phyloP scores from a whole-genome alignment of 23 tunicate genomes.

The Trididemnum miniatum region DNA sequence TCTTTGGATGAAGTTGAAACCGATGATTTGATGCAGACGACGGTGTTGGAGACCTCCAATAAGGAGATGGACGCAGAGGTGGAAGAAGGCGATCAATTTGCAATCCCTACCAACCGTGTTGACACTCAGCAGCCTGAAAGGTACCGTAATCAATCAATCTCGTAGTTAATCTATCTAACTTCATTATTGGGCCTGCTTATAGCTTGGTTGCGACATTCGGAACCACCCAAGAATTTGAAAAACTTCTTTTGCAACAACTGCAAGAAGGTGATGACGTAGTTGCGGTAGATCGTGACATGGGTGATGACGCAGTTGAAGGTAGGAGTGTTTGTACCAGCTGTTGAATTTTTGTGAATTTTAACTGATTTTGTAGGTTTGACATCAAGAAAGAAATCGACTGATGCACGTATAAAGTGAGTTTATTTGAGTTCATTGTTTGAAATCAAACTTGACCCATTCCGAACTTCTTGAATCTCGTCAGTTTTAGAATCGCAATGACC shows the following conservation, averaged over 20 bases:
- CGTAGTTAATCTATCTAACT: background rate
- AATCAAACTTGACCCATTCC: too few relatives aligned
- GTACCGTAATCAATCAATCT: conserved; percentile 13
- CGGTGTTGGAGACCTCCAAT: conserved; percentile 14
- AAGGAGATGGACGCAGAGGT: conserved; percentile 42
- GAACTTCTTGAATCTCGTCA: too few relatives aligned
- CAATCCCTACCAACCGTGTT: conserved; percentile 21
- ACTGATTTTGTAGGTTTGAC: too few relatives aligned
- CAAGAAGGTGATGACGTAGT: background rate
- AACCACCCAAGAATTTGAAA: conserved; percentile 79
- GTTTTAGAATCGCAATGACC: too few relatives aligned
- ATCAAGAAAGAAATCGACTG: too few relatives aligned
- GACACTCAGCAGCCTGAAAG: conserved; percentile 58
- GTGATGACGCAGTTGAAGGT: too few relatives aligned
- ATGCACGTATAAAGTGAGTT: too few relatives aligned
- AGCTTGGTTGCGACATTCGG: conserved; percentile 94
- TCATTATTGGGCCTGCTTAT: background rate
- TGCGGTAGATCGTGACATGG: too few relatives aligned
- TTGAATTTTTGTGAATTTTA: too few relatives aligned
- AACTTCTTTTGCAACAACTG: conserved; percentile 62
- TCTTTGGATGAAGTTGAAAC: too few relatives aligned
- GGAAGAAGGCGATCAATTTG: conserved; percentile 26
- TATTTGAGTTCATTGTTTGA: too few relatives aligned
- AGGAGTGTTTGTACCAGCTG: too few relatives aligned
- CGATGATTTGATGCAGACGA: background rate